Evolutionary conservation across 2,113 vertebrate species (phyloP).

Genomic region (Datnioides undecimradiatus): DNA sequence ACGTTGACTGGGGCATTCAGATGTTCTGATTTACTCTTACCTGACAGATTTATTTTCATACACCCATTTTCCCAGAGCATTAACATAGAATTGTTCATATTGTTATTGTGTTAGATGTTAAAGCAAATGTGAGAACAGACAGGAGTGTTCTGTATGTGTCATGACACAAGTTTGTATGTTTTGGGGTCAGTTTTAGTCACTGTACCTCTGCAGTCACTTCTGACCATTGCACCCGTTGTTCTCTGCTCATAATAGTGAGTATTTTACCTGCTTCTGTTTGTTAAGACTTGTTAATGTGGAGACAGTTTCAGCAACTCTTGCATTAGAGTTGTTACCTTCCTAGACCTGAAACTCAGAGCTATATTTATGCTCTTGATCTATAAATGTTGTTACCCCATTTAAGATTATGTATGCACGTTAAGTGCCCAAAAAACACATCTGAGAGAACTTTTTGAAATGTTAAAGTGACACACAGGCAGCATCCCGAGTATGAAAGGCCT

Average conservation of each 20-base stretch:
- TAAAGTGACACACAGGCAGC: background rate
- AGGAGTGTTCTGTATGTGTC: slow-evolving; percentile 32
- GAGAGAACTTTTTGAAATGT: slow-evolving; percentile 5
- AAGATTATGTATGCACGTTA: slow-evolving; percentile 52
- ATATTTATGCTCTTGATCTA: slow-evolving; percentile 33
- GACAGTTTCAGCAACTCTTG: slow-evolving; percentile 4
- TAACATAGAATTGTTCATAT: slow-evolving; percentile 53
- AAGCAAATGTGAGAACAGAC: slow-evolving; percentile 31
- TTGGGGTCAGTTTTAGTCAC: slow-evolving; percentile 19
- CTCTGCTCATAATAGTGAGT: slow-evolving; percentile 18
- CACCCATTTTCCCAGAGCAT: slow-evolving; percentile 59
- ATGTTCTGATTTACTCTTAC: slow-evolving; percentile 10
- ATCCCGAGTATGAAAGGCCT: background rate
- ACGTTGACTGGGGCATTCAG: slow-evolving; percentile 31
- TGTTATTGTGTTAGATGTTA: slow-evolving; percentile 48
- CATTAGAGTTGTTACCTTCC: background rate
- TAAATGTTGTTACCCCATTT: slow-evolving; percentile 7
- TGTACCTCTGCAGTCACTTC: slow-evolving; percentile 24
- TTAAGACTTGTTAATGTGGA: slow-evolving; percentile 33
- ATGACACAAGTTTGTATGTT: slow-evolving; percentile 24
- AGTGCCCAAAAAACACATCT: slow-evolving; percentile 13
- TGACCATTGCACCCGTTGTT: slow-evolving; percentile 24
- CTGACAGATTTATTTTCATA: slow-evolving; percentile 48
- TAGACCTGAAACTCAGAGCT: slow-evolving; percentile 17
- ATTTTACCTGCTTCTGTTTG: slow-evolving; percentile 53